A percentile compares a stretch with the other conserved stretches of the same genome.
Conservation (phyloP, 2,888 invertebrate genomes). For the Rhagonycha lutea region DNA sequence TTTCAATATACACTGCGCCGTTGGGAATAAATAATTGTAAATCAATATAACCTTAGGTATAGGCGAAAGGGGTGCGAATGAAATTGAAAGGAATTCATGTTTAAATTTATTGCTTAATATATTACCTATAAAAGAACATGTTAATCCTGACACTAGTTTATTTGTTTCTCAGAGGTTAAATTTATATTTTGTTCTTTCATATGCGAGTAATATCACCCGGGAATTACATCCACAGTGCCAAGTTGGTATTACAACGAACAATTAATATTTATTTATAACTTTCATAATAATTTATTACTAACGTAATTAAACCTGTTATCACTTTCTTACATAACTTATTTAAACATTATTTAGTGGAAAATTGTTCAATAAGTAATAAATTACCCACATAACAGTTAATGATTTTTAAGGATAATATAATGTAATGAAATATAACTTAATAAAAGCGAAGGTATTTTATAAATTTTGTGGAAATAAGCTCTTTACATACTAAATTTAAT, state of each 20-base stretch:
- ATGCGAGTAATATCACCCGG: not conserved
- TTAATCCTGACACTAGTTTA: not conserved
- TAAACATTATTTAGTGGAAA: not conserved
- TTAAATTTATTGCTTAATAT: not conserved
- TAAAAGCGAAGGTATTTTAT: not conserved
- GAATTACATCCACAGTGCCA: not conserved
- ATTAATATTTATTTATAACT: not conserved
- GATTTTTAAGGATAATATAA: not conserved
- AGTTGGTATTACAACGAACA: not conserved
- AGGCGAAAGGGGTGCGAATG: not conserved
- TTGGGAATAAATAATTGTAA: slow-evolving; percentile 18
- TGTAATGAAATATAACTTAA: not conserved
- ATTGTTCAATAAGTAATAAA: not conserved
- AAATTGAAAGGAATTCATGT: slow-evolving; percentile 2
- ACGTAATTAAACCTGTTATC: not conserved
- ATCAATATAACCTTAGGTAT: slow-evolving; percentile 1
- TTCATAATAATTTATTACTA: not conserved
- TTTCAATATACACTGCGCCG: slow-evolving; percentile 15
- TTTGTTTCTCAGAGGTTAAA: not conserved
- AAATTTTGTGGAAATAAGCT: not conserved
- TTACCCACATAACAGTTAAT: not conserved
- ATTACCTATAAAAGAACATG: not conserved
- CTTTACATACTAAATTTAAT: not conserved
- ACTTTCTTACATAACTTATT: not conserved
- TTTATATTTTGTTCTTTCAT: not conserved